These are phyloP conservation scores for Alcedo atthis DNA, from an alignment of 2,797 vertebrate species.

Conservation along the genomic window DNA sequence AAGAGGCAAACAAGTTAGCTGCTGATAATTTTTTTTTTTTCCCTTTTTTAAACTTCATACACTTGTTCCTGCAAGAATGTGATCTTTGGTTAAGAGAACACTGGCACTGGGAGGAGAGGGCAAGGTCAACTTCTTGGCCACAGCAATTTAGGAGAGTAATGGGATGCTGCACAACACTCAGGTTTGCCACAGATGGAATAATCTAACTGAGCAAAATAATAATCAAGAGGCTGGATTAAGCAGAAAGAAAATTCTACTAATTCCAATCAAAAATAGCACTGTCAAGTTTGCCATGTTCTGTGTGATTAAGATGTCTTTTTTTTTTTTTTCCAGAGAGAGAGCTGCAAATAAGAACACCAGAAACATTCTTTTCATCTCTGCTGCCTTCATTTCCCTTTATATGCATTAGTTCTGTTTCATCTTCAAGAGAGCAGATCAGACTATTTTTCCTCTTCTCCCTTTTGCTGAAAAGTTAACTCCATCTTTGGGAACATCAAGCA, in stretches of 20 bases:
- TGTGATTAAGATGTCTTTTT: neutral
- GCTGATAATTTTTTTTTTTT: neutral
- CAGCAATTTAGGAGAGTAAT: neutral
- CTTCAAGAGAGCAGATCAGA: neutral
- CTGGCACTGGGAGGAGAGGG: neutral
- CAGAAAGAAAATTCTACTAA: neutral
- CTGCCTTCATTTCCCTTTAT: neutral
- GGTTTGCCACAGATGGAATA: neutral
- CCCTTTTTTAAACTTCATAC: neutral
- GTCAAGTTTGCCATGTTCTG: slow-evolving; percentile 9
- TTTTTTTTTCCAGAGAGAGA: neutral
- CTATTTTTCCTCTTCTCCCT: neutral
- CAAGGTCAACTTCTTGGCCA: neutral
- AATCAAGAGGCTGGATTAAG: neutral
- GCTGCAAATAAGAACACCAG: neutral
- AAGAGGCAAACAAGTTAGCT: neutral
- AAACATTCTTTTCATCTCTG: slow-evolving; percentile 24
- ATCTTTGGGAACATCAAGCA: neutral
- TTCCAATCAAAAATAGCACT: neutral
- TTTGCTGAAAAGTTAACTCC: neutral
- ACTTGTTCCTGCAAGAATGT: neutral
- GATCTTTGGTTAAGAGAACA: neutral
- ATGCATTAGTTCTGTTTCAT: neutral
- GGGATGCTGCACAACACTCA: neutral
- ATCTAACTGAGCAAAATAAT: neutral